Evolutionary conservation across 2,888 invertebrate genomes (phyloP).

Genomic region (Stomorhina lunata): DNA sequence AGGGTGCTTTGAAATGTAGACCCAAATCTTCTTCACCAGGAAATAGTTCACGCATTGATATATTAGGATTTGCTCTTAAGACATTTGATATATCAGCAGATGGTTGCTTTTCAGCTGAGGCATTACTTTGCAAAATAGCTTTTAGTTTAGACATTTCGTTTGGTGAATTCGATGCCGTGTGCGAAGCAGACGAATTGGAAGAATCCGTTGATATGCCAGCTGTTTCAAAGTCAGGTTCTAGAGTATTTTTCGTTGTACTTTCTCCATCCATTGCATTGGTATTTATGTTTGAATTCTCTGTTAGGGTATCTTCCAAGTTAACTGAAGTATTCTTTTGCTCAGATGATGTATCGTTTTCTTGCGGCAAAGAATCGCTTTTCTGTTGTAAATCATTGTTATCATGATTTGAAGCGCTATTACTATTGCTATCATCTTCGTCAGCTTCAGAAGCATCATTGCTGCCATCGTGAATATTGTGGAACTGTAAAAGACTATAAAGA

Average conservation of each 20-base stretch:
- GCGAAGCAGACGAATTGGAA: slow-evolving; percentile 49
- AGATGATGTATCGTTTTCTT: slow-evolving; percentile 12
- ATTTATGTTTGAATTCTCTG: neutral
- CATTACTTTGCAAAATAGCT: slow-evolving; percentile 75
- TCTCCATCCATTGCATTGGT: slow-evolving; percentile 17
- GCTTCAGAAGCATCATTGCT: slow-evolving; percentile 77
- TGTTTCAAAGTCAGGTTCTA: slow-evolving; percentile 52
- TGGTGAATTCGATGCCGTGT: slow-evolving; percentile 50
- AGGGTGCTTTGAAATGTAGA: slow-evolving; percentile 86
- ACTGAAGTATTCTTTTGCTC: slow-evolving; percentile 17
- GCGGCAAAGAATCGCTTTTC: neutral
- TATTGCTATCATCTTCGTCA: slow-evolving; percentile 75
- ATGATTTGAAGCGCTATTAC: slow-evolving; percentile 60
- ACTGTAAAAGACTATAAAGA: slow-evolving; percentile 85
- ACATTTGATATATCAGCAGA: slow-evolving; percentile 77
- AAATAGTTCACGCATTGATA: slow-evolving; percentile 89
- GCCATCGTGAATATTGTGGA: slow-evolving; percentile 84
- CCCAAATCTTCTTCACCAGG: slow-evolving; percentile 92
- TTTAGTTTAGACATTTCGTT: slow-evolving; percentile 78
- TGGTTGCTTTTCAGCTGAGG: slow-evolving; percentile 38
- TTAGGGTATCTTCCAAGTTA: neutral
- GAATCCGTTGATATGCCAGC: slow-evolving; percentile 52
- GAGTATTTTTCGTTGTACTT: neutral
- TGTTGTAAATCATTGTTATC: slow-evolving; percentile 25
- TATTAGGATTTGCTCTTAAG: slow-evolving; percentile 85